Evolutionary conservation across 2,113 vertebrate genomes (phyloP).

Genomic region (Rhynchomys soricoides): DNA sequence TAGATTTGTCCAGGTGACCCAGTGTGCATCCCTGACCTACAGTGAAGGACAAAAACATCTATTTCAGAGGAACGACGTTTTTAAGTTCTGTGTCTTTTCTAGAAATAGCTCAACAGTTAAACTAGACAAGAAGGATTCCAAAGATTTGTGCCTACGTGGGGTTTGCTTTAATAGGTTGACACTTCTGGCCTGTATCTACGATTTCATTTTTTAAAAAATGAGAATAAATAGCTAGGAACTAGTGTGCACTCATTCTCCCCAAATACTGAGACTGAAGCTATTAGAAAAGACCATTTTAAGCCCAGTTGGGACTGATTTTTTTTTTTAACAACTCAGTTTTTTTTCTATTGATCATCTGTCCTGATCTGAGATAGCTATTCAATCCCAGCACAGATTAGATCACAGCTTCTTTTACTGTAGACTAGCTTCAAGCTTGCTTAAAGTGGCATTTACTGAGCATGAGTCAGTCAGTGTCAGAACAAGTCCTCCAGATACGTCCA

Average conservation of each 20-base stretch:
- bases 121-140: conserved; percentile 54
- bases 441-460: neutral
- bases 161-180: conserved; percentile 45
- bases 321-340: neutral
- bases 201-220: conserved; percentile 59
- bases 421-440: neutral
- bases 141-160: conserved; percentile 70
- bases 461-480: neutral
- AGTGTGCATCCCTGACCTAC: conserved; percentile 55
- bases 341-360: neutral
- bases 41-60: conserved; percentile 66
- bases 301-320: neutral
- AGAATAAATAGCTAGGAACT: conserved; percentile 48
- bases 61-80: conserved; percentile 50
- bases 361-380: neutral
- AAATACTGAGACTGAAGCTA: neutral
- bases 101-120: conserved; percentile 60
- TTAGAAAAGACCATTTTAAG: neutral
- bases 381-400: neutral
- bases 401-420: neutral
- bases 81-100: conserved; percentile 61
- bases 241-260: neutral
- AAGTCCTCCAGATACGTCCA: neutral
- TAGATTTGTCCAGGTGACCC: conserved; percentile 50
- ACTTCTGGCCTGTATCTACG: conserved; percentile 14